phyloP scores from a whole-genome alignment of 2,113 vertebrate species.

The Heterochromis multidens region DNA sequence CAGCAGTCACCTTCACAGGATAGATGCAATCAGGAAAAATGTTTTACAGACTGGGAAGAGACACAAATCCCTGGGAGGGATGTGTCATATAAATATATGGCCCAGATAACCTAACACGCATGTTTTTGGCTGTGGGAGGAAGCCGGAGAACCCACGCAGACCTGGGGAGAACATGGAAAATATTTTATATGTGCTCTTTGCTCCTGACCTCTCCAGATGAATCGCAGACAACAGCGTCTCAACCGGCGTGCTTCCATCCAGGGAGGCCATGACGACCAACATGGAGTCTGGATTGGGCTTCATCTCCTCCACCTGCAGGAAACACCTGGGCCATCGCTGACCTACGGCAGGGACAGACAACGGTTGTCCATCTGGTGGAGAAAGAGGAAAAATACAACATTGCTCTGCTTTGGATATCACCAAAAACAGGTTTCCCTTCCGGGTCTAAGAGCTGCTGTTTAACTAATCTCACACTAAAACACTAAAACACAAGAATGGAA shows the following conservation, averaged over 20 bases:
- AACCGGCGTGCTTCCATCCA: conserved; percentile 79
- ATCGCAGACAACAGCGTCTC: conserved; percentile 84
- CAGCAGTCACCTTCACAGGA: too few relatives aligned
- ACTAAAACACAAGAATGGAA: neutral
- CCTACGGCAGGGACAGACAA: conserved; percentile 18
- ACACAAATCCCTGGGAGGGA: too few relatives aligned
- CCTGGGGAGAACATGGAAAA: neutral
- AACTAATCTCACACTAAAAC: neutral
- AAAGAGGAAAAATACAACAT: neutral
- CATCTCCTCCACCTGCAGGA: conserved; percentile 36
- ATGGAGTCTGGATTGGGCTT: conserved; percentile 32
- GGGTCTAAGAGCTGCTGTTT: neutral
- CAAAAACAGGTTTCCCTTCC: neutral
- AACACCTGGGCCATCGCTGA: conserved; percentile 42
- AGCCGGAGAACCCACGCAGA: neutral
- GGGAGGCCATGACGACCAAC: conserved; percentile 71
- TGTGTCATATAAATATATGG: too few relatives aligned
- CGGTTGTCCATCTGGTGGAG: conserved; percentile 67
- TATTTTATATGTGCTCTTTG: neutral
- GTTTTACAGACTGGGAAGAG: too few relatives aligned
- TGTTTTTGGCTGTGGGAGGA: neutral
- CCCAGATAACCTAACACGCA: neutral
- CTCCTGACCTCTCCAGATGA: conserved; percentile 80
- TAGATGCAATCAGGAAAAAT: too few relatives aligned
- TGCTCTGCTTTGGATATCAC: neutral